Conservation (phyloP, 2,888 invertebrate genomes). For the Pterostichus niger region DNA sequence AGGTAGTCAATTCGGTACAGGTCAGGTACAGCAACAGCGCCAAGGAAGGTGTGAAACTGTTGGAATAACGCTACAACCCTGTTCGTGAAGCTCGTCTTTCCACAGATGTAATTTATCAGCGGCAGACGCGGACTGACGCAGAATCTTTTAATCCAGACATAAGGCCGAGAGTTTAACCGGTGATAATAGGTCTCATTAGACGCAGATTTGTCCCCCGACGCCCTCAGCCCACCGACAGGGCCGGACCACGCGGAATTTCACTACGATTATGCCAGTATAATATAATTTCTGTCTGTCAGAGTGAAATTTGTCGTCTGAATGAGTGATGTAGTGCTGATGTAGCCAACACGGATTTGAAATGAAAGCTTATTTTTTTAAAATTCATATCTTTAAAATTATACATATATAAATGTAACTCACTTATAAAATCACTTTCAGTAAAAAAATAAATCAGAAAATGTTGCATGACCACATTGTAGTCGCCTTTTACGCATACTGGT, state of each 20-base stretch:
- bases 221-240: neutral
- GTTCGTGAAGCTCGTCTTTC: neutral
- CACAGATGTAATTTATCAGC: slow-evolving; percentile 33
- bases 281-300: too few species aligned
- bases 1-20: too few species aligned
- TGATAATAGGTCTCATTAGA: slow-evolving; percentile 73
- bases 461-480: too few species aligned
- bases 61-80: neutral
- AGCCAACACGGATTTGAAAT: too few species aligned
- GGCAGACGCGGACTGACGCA: slow-evolving; percentile 16
- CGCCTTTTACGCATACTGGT: too few species aligned
- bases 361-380: too few species aligned
- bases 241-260: neutral
- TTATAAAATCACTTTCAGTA: too few species aligned
- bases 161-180: slow-evolving; percentile 71
- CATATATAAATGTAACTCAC: too few species aligned
- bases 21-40: neutral
- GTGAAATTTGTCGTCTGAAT: too few species aligned
- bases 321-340: too few species aligned
- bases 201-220: slow-evolving; percentile 68
- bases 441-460: too few species aligned
- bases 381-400: too few species aligned
- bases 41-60: neutral
- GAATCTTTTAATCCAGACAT: slow-evolving; percentile 47
- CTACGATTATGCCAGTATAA: neutral